Base-by-base conservation (phyloP, 2,888 invertebrate species). In the Cepaea hortensis region DNA sequence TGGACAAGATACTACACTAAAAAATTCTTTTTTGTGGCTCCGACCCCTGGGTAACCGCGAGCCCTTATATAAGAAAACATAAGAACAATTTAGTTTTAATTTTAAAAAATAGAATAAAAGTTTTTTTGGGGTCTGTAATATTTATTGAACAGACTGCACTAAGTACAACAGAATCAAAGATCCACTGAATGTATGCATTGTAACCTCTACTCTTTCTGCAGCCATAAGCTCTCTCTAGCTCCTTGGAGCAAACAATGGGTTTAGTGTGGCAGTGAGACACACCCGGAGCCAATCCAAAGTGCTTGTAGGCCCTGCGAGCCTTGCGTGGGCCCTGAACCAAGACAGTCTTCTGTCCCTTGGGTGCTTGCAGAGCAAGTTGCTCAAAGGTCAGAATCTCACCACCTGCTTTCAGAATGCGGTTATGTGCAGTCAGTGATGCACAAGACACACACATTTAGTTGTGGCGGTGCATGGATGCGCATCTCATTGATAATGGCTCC, bases 231-330 rank as follows among this genome's bases (percentile, higher is more conserved):
- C 97, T 96, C 95, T 99, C 99, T 94, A 98, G 98, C 95, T 98
- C 98, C 97, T 99, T 99, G 88, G 98, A 97, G 92, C 98, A 96
- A 85, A 99, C 98, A 94, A 97, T 97, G 87, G 99, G 99, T 86
- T 94, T 95, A 81, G 98, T 97, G 95, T 98, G 98, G 89, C 98
- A 98, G 95, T 98, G 97, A 77, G 99, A 99, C 76, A 99, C 98
- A 95, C 99, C 99, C 88, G 99, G 99, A 91, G 99, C 99, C 88
- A 96, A 97, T 68, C 99, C 99, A 95, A 99, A 99, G 96, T 99
- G 99, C 94, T 97, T 97, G 93, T 97, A 97, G 6, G 99, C 97
- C 95, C 98, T 98, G 92, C 99, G 97, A 91, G 96, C 97, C 95
- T 98, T 98, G 92, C 99, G 97, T 91, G 96, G 96, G 95, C 96